Conservation (phyloP, 2,113 vertebrate species). For the Chionodraco myersi region DNA sequence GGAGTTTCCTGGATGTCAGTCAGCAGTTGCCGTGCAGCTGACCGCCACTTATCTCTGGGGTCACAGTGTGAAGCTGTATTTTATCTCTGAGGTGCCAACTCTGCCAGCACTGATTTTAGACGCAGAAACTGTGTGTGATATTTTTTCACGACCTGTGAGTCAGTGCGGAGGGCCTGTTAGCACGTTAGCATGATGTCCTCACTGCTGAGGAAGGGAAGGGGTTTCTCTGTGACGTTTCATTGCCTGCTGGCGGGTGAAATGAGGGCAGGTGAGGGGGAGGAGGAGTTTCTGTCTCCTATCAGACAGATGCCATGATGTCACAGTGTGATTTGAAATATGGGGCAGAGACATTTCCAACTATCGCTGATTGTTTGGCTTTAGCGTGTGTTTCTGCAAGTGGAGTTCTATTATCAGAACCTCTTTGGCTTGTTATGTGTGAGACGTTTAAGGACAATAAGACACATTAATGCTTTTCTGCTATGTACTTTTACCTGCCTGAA, state of each 20-base stretch:
- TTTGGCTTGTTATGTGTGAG: background rate
- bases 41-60: background rate
- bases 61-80: conserved; percentile 6
- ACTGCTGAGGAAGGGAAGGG: background rate
- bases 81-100: conserved; percentile 31
- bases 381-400: background rate
- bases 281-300: conserved; percentile 1
- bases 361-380: background rate
- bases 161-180: background rate
- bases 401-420: conserved; percentile 42
- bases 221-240: conserved; percentile 21
- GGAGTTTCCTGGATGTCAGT: background rate
- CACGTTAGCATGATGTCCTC: background rate
- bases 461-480: conserved; percentile 1
- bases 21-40: conserved; percentile 22
- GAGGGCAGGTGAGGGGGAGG: conserved; percentile 8
- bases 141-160: background rate
- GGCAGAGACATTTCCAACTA: background rate
- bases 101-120: conserved; percentile 38
- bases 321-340: conserved; percentile 21
- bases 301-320: conserved; percentile 9
- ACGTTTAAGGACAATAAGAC: background rate
- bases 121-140: background rate
- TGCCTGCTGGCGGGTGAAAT: conserved; percentile 73
- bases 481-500: conserved; percentile 19